Evolutionary conservation across 1,140 invertebrate species (phyloP).

Genomic region (Drosophila rhopaloa): DNA sequence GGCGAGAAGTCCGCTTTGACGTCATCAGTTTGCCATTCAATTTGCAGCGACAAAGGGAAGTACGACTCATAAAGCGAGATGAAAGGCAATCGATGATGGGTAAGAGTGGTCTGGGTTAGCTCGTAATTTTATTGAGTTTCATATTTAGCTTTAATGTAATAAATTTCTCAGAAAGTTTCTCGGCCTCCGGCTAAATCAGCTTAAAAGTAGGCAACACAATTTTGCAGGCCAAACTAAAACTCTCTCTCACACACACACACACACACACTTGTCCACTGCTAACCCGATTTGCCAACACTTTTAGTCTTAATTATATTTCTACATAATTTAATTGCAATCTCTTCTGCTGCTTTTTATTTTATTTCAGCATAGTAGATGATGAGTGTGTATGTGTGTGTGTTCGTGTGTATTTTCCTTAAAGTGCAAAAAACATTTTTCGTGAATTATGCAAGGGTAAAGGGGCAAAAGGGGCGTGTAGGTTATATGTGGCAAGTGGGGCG

Average conservation of each 20-base stretch:
- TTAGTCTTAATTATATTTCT: conserved; percentile 48
- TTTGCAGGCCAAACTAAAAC: conserved; percentile 17
- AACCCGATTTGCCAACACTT: conserved; percentile 28
- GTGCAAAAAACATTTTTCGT: conserved; percentile 68
- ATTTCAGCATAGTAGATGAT: conserved; percentile 11
- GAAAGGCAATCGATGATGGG: conserved; percentile 58
- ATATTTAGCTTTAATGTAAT: conserved; percentile 28
- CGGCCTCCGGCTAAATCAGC: conserved; percentile 20
- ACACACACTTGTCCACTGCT: conserved; percentile 16
- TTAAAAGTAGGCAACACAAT: conserved; percentile 32
- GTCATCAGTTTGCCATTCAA: conserved; percentile 68
- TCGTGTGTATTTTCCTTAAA: conserved; percentile 60
- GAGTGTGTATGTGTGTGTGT: not conserved
- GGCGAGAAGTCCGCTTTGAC: conserved; percentile 5
- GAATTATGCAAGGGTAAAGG: conserved; percentile 58
- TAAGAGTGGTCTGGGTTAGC: conserved; percentile 10
- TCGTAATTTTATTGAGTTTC: conserved; percentile 30
- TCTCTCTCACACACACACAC: conserved; percentile 9
- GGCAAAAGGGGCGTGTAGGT: conserved; percentile 3
- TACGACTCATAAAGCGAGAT: conserved; percentile 71
- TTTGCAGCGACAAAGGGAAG: conserved; percentile 75
- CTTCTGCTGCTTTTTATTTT: conserved; percentile 41
- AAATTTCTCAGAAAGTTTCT: conserved; percentile 16
- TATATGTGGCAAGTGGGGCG: conserved; percentile 34
- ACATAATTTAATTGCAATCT: conserved; percentile 49